Base-by-base conservation (phyloP, 2,888 invertebrate species). In the Notodonta dromedarius region DNA sequence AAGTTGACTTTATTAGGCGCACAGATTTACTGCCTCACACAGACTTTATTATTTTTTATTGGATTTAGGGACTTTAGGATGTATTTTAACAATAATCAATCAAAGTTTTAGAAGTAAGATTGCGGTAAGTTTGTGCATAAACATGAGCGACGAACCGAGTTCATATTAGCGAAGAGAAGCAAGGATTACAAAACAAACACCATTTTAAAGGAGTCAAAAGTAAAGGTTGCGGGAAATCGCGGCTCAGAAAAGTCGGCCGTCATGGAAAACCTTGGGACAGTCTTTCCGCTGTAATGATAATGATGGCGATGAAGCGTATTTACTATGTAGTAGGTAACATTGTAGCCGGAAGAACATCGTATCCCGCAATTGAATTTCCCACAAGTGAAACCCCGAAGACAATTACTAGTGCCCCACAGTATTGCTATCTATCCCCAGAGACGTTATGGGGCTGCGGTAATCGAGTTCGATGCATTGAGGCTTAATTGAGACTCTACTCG, bases 1-100 rank as follows among this genome's bases (percentile, higher is more conserved):
- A 88, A 88, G 84, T 82, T 78, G 78, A 84, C 78, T 87, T 88
- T 89, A 89, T 89, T 87, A 84, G 77, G 74, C 70, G 76, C 63
- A 62, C 78, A 87, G 86, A 85, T 84, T 88, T 86, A 84, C 56
- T 54, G 58, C 58, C 65, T 56, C 61, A 65, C 63, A 73, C 69
- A 65, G 52, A 35, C 78, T 70, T 76, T 60, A 69, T 65, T 62
- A 44, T 58, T 61, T 77, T 76, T 71, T 69, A 70, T 70, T 59
- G 63, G 69, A 70, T 76, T 71, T 60, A 40, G n/a, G 54, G 62
- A 66, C 59, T 61, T 24, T 42, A 9, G 14, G 5, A 16, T 50
- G 16, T 11, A 50, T 16, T 54, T 54, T 54, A 54, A 50, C 8
- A 16, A 50, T 50, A 50, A 14, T 54, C 14, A 35, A 52, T 52